Conservation (phyloP, 2,113 vertebrate species). For the Panthera leo region DNA sequence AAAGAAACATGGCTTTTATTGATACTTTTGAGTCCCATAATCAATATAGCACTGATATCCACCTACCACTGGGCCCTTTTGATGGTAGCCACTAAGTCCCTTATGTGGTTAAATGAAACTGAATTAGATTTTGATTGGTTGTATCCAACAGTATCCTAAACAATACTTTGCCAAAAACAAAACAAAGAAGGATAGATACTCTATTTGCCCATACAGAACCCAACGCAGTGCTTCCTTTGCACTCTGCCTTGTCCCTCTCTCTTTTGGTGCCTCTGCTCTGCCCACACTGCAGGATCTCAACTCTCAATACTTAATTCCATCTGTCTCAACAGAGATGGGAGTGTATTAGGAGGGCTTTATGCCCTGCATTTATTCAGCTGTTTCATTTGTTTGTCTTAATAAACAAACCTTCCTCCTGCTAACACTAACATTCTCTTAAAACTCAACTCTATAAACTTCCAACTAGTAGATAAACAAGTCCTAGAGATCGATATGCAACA, state of each 20-base stretch:
- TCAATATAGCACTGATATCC: neutral
- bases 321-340: neutral
- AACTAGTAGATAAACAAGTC: neutral
- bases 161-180: neutral
- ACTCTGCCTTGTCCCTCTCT: neutral
- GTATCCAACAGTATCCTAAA: neutral
- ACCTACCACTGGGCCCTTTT: neutral
- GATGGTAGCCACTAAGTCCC: neutral
- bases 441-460: neutral
- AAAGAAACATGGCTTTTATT: neutral
- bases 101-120: neutral
- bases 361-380: neutral
- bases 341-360: neutral
- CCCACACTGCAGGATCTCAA: neutral
- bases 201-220: neutral
- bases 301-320: neutral
- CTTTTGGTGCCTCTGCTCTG: neutral
- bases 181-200: neutral
- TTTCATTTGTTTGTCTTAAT: neutral
- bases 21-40: conserved; percentile 4
- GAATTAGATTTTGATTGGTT: neutral
- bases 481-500: neutral
- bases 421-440: neutral
- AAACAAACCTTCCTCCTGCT: neutral
- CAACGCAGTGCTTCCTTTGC: fast-evolving